Base-by-base conservation (phyloP, 2,113 vertebrate species). In the Indri indri region DNA sequence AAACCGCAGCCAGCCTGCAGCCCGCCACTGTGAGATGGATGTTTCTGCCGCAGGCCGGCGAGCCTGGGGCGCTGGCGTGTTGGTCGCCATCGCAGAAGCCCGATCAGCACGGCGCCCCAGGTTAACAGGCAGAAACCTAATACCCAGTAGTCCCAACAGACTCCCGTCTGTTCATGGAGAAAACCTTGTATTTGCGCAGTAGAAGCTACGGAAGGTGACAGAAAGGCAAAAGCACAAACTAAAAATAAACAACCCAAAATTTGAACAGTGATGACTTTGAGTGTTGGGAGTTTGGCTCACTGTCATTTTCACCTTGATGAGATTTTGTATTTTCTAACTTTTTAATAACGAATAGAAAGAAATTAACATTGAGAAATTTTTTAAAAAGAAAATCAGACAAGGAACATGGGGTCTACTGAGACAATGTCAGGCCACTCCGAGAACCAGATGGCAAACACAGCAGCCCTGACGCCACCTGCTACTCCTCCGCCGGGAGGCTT, bases 191-290 rank as follows among this genome's bases (percentile, higher is more conserved):
- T 73, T 92, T 88, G 83, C 54, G 63, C 1, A 52, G 45, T 20
- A 54, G 45, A 90, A 77, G 63, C 10, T 30, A 30, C 1, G 42
- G 27, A 86, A 65, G 57, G 20, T 10, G n/a, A 84, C 17, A 68
- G 30, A 71, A 93, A 61, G 30, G 65, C 77, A 90, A 86, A 71
- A 61, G 12, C 47, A 88, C 4, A 68, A 23, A n/a, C 45, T 50
- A 23, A 45, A 68, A 59, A n/a, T 59, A 71, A 86, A 82, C 32
- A 87, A 91, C 45, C 20, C 66, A 61, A 90, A 92, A 74, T 12
- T 22, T 66, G 25, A 92, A 79, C 11, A 80, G 68, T 52, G 16
- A 91, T 40, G 45, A 73, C 74, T 86, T n/a, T 30, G 18, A 70
- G 12, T 50, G 11, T 52, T 80, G 22, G 70, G 57, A 89, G 76